Conservation (phyloP, 2,797 vertebrate genomes). For the Rallus crepitans region DNA sequence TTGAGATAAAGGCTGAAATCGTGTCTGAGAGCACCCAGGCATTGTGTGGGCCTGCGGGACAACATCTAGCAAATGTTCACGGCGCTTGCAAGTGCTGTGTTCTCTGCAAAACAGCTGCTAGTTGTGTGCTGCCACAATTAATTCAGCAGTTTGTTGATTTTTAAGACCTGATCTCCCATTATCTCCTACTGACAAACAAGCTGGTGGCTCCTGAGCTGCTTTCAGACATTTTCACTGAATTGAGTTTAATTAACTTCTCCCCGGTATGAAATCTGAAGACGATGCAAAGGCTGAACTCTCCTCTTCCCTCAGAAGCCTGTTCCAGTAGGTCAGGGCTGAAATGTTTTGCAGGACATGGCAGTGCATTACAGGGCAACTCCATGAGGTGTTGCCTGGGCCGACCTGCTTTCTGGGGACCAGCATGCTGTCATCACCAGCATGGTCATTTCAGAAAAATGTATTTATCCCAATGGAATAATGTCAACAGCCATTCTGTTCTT, state of each 20-base stretch:
- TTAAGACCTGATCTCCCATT: neutral
- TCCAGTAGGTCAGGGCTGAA: neutral
- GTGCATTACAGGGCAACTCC: neutral
- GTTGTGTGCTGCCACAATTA: neutral
- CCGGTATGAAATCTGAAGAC: neutral
- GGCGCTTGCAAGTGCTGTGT: neutral
- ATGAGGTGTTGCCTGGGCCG: neutral
- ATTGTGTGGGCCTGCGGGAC: neutral
- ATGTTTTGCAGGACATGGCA: neutral
- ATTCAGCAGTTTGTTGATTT: neutral
- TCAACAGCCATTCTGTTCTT: slow-evolving; percentile 20
- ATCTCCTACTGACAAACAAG: neutral
- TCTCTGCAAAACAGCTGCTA: neutral
- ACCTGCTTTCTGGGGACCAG: neutral
- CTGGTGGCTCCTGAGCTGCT: neutral
- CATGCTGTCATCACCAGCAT: neutral
- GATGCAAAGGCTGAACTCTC: neutral
- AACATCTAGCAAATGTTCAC: neutral
- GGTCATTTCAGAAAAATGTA: neutral
- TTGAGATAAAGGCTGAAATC: neutral
- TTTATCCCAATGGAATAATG: slow-evolving; percentile 6
- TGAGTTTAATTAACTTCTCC: neutral
- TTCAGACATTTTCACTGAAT: neutral
- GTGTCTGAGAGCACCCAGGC: neutral
- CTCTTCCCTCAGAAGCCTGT: neutral